Conservation (phyloP, 1,140 invertebrate species). For the Brachionus koreanus region DNA sequence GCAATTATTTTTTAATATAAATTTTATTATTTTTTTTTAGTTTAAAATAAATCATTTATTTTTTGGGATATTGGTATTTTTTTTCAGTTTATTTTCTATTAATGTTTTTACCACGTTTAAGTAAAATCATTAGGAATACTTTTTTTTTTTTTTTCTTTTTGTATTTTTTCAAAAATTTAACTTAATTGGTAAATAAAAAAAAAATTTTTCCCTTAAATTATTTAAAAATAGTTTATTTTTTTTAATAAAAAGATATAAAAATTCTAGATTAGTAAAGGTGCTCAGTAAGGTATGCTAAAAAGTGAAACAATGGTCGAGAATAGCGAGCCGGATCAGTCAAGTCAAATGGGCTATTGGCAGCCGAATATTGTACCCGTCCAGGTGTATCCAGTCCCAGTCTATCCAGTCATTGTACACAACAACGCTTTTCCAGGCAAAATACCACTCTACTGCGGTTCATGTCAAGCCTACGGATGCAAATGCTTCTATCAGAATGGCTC, state of each 20-base stretch:
- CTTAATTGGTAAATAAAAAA: no score
- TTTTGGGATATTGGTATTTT: neutral
- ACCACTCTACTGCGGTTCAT: slow-evolving; percentile 7
- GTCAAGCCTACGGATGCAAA: neutral
- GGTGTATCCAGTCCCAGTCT: neutral
- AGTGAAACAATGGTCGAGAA: neutral
- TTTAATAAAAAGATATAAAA: neutral
- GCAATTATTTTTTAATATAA: slow-evolving; percentile 3
- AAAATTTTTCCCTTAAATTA: neutral
- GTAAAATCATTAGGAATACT: neutral
- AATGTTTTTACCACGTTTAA: neutral
- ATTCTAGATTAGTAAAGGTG: neutral
- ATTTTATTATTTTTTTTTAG: neutral
- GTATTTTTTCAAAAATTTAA: no score
- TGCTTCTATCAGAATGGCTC: neutral
- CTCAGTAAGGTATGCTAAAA: neutral
- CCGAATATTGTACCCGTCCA: neutral
- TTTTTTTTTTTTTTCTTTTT: neutral
- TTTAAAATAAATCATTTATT: neutral
- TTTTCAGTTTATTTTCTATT: neutral
- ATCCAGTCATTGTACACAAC: neutral
- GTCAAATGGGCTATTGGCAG: neutral
- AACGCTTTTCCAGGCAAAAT: neutral
- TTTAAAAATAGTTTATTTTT: neutral
- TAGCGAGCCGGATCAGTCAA: neutral